Conservation (phyloP, 1,140 invertebrate species). For the Drosophila lacertosa region DNA sequence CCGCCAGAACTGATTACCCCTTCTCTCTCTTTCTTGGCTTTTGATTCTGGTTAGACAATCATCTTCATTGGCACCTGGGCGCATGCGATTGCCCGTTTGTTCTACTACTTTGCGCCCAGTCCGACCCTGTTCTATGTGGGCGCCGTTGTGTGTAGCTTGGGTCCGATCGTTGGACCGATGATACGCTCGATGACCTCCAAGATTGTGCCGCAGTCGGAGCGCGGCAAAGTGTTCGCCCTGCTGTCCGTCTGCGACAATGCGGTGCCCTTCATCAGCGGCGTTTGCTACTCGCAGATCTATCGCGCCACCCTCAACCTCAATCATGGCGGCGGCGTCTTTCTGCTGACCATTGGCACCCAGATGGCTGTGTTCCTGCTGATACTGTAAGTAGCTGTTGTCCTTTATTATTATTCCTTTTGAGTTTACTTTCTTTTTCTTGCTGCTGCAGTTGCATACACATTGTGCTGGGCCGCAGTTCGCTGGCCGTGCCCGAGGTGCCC, state of each 20-base stretch:
- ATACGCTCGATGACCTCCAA: constrained; percentile 91
- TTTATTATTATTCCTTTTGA: too few species aligned
- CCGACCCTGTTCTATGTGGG: constrained; percentile 87
- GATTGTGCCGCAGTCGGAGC: constrained; percentile 87
- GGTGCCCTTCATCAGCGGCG: constrained; percentile 88
- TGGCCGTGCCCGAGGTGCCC: constrained; percentile 68
- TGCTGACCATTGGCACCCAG: constrained; percentile 89
- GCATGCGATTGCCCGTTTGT: constrained; percentile 88
- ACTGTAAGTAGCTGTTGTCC: constrained; percentile 86
- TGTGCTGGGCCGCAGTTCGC: constrained; percentile 57
- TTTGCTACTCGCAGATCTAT: constrained; percentile 89
- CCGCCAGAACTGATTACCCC: not conserved
- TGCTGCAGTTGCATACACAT: constrained; percentile 79
- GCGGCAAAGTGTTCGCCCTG: constrained; percentile 91
- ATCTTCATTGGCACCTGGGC: constrained; percentile 88
- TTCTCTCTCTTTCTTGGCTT: not conserved
- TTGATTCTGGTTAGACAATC: constrained; percentile 84
- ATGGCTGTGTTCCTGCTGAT: constrained; percentile 86
- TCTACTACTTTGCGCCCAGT: constrained; percentile 86
- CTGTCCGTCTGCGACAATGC: constrained; percentile 91
- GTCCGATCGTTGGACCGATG: constrained; percentile 89
- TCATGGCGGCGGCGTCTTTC: constrained; percentile 87
- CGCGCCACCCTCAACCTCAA: constrained; percentile 86
- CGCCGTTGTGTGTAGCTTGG: constrained; percentile 87
- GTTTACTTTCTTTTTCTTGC: not conserved